Base-by-base conservation (phyloP, 2,797 vertebrate genomes). In the Tapera naevia region DNA sequence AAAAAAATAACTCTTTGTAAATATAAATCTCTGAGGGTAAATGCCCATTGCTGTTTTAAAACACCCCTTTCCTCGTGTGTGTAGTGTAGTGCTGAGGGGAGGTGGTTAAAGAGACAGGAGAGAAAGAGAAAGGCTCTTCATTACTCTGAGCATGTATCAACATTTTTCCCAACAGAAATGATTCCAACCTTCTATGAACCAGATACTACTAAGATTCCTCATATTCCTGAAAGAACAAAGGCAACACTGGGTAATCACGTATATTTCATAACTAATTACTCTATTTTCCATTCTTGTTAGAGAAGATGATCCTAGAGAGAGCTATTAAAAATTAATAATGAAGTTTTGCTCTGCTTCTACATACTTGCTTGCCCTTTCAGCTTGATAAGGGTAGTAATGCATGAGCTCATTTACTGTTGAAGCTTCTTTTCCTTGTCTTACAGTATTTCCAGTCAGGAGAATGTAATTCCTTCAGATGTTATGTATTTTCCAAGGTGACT, bases 161-260 rank as follows among this genome's bases (percentile, higher is more conserved):
- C 46, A 39, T 97, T 95, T 93, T 92, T 93, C 88, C 66, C 87
- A 67, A 80, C 95, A 97, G 97, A 95, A 93, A 85, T 84, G 58
- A 91, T 95, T 91, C 92, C 93, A 66, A 62, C 90, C 46, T 97
- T 94, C 54, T 96, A 93, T 76, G 97, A 96, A 54, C 66, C 53
- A 91, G 82, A 91, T 88, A 96, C 97, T 82, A 96, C 96, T 80
- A 85, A 92, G 93, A 88, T 95, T 91, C 97, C 97, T 93, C 94
- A 6, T 92, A 85, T 92, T 84, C 93, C 96, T 91, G 96, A 97
- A 85, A 83, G 87, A 94, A 87, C 93, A 96, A 97, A 70, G 88
- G 91, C 97, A 87, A 97, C 96, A 62, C 80, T 84, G 88, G 98
- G 98, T 98, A 98, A 98, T 91, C 45, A 28, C 33, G 5, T 73